Conservation (phyloP, 2,888 invertebrate genomes). For the Onchidella celtica region DNA sequence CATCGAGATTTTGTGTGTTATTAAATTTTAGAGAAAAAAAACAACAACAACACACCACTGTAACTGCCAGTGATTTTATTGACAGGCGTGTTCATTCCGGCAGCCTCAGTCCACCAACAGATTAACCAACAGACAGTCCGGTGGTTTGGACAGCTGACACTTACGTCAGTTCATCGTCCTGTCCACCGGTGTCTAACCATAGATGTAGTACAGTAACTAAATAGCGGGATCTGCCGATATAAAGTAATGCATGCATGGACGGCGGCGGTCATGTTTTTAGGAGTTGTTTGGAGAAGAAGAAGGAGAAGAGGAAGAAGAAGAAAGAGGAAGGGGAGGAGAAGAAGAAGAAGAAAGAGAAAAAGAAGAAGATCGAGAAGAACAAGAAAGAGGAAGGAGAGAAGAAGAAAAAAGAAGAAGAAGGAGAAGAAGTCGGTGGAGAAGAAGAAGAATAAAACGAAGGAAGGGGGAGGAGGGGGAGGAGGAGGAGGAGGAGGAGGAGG, state of each 20-base stretch:
- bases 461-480: background rate
- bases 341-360: conserved; percentile 17
- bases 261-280: no score
- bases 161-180: no score
- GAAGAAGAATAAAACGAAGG: background rate
- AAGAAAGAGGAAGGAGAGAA: conserved; percentile 5
- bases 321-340: conserved; percentile 11
- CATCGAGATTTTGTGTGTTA: no score
- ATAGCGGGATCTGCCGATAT: background rate
- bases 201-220: no score
- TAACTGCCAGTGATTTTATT: no score
- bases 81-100: no score
- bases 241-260: background rate
- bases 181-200: background rate
- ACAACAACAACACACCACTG: no score
- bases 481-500: background rate
- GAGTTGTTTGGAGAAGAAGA: background rate
- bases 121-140: no score
- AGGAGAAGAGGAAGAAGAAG: conserved; percentile 15
- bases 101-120: no score
- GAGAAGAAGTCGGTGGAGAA: background rate
- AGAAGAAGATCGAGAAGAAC: conserved; percentile 22
- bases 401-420: conserved; percentile 11
- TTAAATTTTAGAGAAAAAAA: no score
- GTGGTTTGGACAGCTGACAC: no score